Percentiles rank a stretch among this genome's conserved stretches.
Conservation (phyloP, 2,888 invertebrate genomes). For the Drosophila algonquin region DNA sequence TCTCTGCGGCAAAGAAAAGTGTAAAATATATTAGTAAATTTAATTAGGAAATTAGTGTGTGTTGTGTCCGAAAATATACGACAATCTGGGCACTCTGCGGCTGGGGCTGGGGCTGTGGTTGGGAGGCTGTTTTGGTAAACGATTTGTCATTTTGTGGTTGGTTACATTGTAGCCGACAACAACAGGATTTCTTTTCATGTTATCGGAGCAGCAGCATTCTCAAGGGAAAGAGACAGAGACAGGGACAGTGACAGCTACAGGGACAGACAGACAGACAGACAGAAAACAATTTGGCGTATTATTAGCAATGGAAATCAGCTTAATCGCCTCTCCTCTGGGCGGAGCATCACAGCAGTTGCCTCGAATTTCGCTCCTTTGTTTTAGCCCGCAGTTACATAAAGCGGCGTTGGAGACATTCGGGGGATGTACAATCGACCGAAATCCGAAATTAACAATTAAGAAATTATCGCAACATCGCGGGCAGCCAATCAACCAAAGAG, state of each 20-base stretch:
- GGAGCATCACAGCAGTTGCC: background rate
- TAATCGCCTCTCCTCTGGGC: conserved; percentile 11
- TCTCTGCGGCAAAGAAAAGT: conserved; percentile 34
- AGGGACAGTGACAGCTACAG: background rate
- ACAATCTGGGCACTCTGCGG: conserved; percentile 11
- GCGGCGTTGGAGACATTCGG: conserved; percentile 25
- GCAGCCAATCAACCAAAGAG: conserved; percentile 63
- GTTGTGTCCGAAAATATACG: conserved; percentile 26
- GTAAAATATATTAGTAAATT: conserved; percentile 46
- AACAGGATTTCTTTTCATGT: background rate
- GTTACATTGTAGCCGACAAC: background rate
- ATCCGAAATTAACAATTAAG: conserved; percentile 20
- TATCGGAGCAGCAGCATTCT: background rate
- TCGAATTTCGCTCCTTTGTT: conserved; percentile 35
- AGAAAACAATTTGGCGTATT: conserved; percentile 27
- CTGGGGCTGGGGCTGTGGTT: background rate
- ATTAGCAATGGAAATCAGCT: conserved; percentile 42
- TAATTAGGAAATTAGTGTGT: conserved; percentile 50
- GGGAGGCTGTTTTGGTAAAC: conserved; percentile 6
- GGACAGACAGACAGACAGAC: background rate
- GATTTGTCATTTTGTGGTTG: conserved; percentile 22
- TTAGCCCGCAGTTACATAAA: conserved; percentile 37
- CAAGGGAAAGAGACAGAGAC: no score
- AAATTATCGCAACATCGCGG: conserved; percentile 82
- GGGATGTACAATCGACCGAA: conserved; percentile 1